These are phyloP conservation scores for Turritopsis dohrnii DNA, from an alignment of 30 jellyfish, hydroid and myxozoan genomes.

Conservation along the genomic window DNA sequence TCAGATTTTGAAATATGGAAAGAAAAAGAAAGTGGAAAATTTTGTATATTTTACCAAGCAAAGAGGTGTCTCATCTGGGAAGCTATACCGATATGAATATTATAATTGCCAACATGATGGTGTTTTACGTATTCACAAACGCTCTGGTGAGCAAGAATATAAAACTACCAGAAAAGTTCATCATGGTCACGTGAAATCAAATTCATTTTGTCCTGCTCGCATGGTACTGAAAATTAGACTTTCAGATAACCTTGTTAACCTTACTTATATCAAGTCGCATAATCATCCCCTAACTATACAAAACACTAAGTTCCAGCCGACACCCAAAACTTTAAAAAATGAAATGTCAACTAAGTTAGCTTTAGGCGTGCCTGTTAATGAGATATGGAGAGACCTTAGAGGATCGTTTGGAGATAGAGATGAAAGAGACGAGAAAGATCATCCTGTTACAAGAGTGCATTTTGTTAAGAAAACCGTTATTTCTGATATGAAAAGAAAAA, in stretches of 20 bases:
- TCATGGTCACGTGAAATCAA: constrained; percentile 39
- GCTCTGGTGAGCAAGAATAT: constrained; percentile 6
- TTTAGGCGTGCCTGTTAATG: constrained; percentile 29
- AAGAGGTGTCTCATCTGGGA: neutral
- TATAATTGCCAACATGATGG: constrained; percentile 40
- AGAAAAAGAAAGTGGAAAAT: neutral
- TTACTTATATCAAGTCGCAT: constrained; percentile 28
- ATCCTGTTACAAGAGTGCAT: neutral
- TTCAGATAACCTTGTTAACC: constrained; percentile 1
- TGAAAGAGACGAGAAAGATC: constrained; percentile 8
- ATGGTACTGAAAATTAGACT: constrained; percentile 9
- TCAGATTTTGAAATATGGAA: too few species aligned
- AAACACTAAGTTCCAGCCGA: constrained; percentile 37
- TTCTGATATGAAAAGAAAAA: neutral
- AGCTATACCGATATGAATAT: neutral
- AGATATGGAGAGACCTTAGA: constrained; percentile 28
- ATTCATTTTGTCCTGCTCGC: constrained; percentile 42
- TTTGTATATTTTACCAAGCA: neutral
- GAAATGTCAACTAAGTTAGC: constrained; percentile 15
- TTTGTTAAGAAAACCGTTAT: constrained; percentile 1
- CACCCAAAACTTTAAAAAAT: constrained; percentile 22
- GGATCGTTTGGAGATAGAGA: constrained; percentile 29
- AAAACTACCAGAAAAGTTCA: constrained; percentile 23
- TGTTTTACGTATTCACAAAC: constrained; percentile 27
- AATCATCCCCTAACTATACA: constrained; percentile 24